These are phyloP conservation scores for Mustelus asterias DNA, from an alignment of 2,113 vertebrate species.

Conservation along the genomic window DNA sequence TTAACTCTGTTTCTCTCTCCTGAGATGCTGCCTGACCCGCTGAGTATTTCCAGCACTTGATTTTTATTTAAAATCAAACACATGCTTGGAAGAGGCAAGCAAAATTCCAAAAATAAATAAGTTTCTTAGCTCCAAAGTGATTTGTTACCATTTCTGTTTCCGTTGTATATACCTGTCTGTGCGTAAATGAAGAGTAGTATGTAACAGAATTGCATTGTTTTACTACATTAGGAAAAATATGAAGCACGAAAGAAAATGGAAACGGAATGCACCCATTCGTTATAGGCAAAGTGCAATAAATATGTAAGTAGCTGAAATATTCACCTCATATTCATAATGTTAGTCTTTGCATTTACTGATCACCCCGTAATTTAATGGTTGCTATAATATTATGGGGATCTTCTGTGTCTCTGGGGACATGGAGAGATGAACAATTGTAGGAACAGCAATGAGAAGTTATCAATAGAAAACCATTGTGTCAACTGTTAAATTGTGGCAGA, in stretches of 20 bases:
- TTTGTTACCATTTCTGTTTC: background rate
- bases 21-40: too few species aligned
- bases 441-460: background rate
- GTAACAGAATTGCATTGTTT: background rate
- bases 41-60: too few species aligned
- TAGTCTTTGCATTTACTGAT: background rate
- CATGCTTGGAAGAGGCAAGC: background rate
- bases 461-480: background rate
- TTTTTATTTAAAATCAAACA: background rate
- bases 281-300: too few species aligned
- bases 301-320: background rate
- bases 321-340: background rate
- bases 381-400: background rate
- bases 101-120: background rate
- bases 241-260: background rate
- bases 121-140: background rate
- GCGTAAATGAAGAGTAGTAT: background rate
- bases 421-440: background rate
- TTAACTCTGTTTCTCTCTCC: too few species aligned
- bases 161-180: background rate
- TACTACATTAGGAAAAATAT: conserved; percentile 25
- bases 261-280: background rate
- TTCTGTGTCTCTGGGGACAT: background rate
- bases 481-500: background rate
- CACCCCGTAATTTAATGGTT: background rate